Evolutionary conservation across 2,113 vertebrate species (phyloP).

Genomic region (Elephas maximus): DNA sequence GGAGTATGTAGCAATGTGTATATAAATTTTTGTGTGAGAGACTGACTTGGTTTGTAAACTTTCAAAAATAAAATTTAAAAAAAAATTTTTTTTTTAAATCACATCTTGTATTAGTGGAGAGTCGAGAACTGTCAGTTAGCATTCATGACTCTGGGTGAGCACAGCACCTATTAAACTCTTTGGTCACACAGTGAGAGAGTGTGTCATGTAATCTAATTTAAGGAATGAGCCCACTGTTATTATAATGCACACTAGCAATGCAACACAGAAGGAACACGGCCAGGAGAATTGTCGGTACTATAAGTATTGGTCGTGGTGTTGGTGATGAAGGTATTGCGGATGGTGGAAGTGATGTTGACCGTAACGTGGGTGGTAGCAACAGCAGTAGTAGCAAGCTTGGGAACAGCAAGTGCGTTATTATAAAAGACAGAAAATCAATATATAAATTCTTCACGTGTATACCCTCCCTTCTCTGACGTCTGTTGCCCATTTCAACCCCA

Average conservation of each 20-base stretch:
- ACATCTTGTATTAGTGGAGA: neutral
- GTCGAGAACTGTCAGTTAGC: neutral
- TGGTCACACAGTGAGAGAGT: neutral
- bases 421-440: neutral
- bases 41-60: too few species aligned
- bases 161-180: too few species aligned
- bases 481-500: neutral
- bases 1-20: too few species aligned
- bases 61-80: too few species aligned
- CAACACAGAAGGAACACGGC: too few species aligned
- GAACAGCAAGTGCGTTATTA: too few species aligned
- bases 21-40: too few species aligned
- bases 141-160: neutral
- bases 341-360: rapidly evolving
- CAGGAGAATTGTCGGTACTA: neutral
- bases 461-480: neutral
- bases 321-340: neutral
- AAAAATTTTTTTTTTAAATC: neutral
- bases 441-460: rapidly evolving
- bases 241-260: rapidly evolving
- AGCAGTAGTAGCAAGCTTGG: rapidly evolving
- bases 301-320: too few species aligned
- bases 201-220: rapidly evolving
- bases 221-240: neutral
- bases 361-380: rapidly evolving